Evolutionary conservation across 1,140 invertebrate species (phyloP), one percentile per base, ranked within the genome.

Genomic region (Cylas formicarius): DNA sequence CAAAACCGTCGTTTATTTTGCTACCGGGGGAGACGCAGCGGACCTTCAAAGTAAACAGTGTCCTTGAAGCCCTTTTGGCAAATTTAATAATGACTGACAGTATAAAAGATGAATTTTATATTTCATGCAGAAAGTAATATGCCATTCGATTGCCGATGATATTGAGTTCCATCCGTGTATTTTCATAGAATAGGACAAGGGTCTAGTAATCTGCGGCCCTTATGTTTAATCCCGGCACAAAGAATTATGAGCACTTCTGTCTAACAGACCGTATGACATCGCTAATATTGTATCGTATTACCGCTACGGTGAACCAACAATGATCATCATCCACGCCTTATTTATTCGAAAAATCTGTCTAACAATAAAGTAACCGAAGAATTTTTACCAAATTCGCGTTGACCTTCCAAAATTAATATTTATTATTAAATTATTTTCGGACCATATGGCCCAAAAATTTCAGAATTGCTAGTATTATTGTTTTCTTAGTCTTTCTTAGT

Each of bases 261-360:
- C 45, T 49, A 55, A 37, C 49, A 26, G 49, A 55, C 44, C 52
- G 48, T 55, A 48, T 52, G 52, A 55, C 49, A 50, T 48, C 22
- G 52, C 44, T 47, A 52, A 55, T 55, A 51, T 55, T 48, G 52
- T 55, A 55, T 55, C 52, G 38, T 51, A 40, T 55, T 55, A 55
- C 52, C n/a, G n/a, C n/a, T n/a, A n/a, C n/a, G n/a, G n/a, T n/a
- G n/a, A n/a, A n/a, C n/a, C n/a, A n/a, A n/a, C n/a, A n/a, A n/a
- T n/a, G n/a, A n/a, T n/a, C n/a, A n/a, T n/a, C n/a, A n/a, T n/a
- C n/a, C n/a, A n/a, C n/a, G n/a, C n/a, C n/a, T n/a, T n/a, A n/a
- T n/a, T n/a, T n/a, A n/a, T n/a, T n/a, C n/a, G n/a, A n/a, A n/a
- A n/a, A n/a, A n/a, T n/a, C n/a, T n/a, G n/a, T n/a, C n/a, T n/a